Base-by-base conservation (phyloP, 2,888 invertebrate genomes). In the Chloroclysta siterata region DNA sequence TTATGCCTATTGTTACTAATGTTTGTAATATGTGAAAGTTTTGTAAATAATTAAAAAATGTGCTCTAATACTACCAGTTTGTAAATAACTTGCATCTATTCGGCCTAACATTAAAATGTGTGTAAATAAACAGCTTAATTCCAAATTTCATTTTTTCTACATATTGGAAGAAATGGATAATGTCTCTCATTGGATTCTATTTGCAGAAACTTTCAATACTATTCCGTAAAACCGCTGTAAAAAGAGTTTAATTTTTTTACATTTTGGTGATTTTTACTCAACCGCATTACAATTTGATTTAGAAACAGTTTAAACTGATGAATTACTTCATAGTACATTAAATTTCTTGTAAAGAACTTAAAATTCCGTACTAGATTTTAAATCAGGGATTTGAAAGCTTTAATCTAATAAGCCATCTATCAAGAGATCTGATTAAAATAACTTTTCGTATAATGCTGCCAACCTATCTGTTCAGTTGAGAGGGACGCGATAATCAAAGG, bases 61-160 rank as follows among this genome's bases (percentile, higher is more conserved):
- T 53, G 44, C 14, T 33, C 36, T 17, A 36, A 17, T 46, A 46
- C 46, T 17, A 52, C 17, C 50, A 51, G 42, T 58, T 53, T 63
- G 63, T 63, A 58, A 50, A 63, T 58, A 63, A 54, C 53, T 44
- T 39, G 44, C 54, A 22, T 28, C 13, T 51, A 15, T 51, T 55
- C n/a, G 33, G 33, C 15, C 15, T 52, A 44, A 44, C 33, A 42
- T 15, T 53, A 44, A 7, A 29, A 50, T 50, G 44, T 48, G 42
- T 50, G 48, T 55, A 46, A 44, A 14, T 46, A 48, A 28, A 36
- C 14, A 36, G 44, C 13, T 44, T 52, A 28, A 14, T 44, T 3
- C 15, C 41, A 39, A 46, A 17, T 36, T 2, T 39, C 22, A 33
- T 6, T n/a, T 29, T 17, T 14, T 29, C 10, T 14, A 36, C 44